phyloP scores from a whole-genome alignment of 2,113 vertebrate species.

The Tapirus terrestris region DNA sequence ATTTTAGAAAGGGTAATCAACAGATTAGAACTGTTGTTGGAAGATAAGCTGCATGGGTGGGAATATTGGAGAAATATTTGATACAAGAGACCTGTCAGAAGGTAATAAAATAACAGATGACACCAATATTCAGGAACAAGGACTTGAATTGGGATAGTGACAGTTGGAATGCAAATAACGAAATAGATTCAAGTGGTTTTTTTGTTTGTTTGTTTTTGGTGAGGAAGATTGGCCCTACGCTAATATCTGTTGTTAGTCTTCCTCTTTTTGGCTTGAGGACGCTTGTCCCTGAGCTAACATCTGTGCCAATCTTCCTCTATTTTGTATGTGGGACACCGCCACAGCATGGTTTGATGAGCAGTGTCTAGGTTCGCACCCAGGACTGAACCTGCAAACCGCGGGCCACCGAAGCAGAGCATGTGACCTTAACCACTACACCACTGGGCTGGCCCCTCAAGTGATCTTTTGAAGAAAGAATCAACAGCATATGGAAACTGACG shows the following conservation, averaged over 20 bases:
- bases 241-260: too few species aligned
- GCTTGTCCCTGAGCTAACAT: too few species aligned
- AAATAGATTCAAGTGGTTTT: neutral
- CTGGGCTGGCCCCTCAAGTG: neutral
- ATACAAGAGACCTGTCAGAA: neutral
- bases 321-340: too few species aligned
- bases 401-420: too few species aligned
- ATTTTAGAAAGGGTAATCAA: slow-evolving; percentile 27
- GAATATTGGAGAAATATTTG: neutral
- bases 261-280: too few species aligned
- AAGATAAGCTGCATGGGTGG: neutral
- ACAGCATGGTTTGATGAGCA: too few species aligned
- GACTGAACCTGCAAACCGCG: too few species aligned
- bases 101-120: neutral
- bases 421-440: too few species aligned
- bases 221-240: too few species aligned
- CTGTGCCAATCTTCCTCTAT: too few species aligned
- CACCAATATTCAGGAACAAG: slow-evolving; percentile 12
- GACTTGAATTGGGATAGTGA: neutral
- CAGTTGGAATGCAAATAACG: slow-evolving; percentile 8
- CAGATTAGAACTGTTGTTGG: neutral
- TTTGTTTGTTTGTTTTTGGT: neutral
- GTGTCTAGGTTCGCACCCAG: too few species aligned
- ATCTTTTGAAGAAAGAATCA: neutral
- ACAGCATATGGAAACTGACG: neutral